Evolutionary conservation across 2,888 invertebrate species (phyloP).

Genomic region (Idaea straminata): DNA sequence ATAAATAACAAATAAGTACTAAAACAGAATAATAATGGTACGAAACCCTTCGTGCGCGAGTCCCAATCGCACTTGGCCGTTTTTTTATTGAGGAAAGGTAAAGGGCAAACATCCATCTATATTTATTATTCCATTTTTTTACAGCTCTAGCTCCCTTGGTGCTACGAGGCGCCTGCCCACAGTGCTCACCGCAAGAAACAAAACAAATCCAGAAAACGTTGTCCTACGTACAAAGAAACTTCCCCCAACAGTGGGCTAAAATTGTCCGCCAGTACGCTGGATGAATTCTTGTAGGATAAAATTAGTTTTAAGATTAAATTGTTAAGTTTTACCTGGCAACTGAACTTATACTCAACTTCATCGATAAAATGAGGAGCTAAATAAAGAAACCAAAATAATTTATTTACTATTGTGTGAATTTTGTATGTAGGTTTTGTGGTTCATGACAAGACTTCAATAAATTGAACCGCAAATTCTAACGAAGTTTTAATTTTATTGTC

Average conservation of each 20-base stretch:
- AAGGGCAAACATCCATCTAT: background rate
- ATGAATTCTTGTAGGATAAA: constrained; percentile 34
- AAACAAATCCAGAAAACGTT: constrained; percentile 87
- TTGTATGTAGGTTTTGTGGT: background rate
- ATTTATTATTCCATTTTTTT: constrained; percentile 37
- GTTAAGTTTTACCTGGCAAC: background rate
- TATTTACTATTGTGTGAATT: background rate
- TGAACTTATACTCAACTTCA: background rate
- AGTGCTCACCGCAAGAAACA: constrained; percentile 84
- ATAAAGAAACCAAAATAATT: background rate
- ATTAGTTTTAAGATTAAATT: constrained; percentile 4
- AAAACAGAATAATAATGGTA: too few relatives aligned
- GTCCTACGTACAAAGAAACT: constrained; percentile 86
- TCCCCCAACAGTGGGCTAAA: constrained; percentile 88
- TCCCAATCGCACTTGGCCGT: too few relatives aligned
- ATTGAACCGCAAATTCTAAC: background rate
- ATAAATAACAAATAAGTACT: too few relatives aligned
- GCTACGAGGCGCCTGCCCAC: constrained; percentile 86
- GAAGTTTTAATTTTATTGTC: background rate
- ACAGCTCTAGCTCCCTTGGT: constrained; percentile 87
- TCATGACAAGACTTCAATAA: background rate
- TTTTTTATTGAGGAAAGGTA: too few relatives aligned
- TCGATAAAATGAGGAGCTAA: background rate
- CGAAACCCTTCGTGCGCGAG: too few relatives aligned
- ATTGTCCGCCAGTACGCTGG: constrained; percentile 85